Base-by-base conservation (phyloP, 2,113 vertebrate genomes). In the Chaetodon trifascialis region DNA sequence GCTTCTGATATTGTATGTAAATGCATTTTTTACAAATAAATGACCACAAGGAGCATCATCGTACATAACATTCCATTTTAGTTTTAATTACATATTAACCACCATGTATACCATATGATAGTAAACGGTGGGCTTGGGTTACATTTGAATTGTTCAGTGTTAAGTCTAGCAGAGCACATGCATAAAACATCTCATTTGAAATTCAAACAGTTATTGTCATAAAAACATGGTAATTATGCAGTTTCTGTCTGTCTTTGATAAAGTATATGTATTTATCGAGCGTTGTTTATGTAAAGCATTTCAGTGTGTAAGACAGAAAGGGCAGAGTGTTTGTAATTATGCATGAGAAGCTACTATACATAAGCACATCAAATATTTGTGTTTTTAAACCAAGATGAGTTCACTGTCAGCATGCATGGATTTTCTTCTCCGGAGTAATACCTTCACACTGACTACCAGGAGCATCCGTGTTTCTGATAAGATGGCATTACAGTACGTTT, bases 141-240 rank as follows among this genome's bases (percentile, higher is more conserved):
- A 36, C 54, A 38, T 73, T 73, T 56, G 5, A 65, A 77, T 63
- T 69, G n/a, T 42, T 66, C 38, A 80, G 54, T 68, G 21, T 34
- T 40, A 58, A 72, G 49, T 14, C 64, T 30, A 52, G 52, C 25
- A 7, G 14, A 5, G 17, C 11, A 30, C 25, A 67, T 67, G n/a
- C 72, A 71, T 77, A 49, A 82, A 54, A 68, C 14, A 78, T 58
- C n/a, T 56, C 19, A 83, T 86, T 83, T 56, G 62, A 69, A 82
- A 86, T 85, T 74, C 58, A 66, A 87, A 79, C 64, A 4, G n/a
- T 40, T 62, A 21, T 60, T 72, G 55, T 56, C 23, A 72, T 21
- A 36, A 62, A 86, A 60, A 59, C 46, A 51, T 56, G n/a, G 52
- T 47, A 69, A 83, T 83, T 55, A 38, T 63, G 55, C 16, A 14